Evolutionary conservation across 2,797 vertebrate genomes (phyloP), one percentile per base, ranked within the genome.

Genomic region (Mus minutoides): DNA sequence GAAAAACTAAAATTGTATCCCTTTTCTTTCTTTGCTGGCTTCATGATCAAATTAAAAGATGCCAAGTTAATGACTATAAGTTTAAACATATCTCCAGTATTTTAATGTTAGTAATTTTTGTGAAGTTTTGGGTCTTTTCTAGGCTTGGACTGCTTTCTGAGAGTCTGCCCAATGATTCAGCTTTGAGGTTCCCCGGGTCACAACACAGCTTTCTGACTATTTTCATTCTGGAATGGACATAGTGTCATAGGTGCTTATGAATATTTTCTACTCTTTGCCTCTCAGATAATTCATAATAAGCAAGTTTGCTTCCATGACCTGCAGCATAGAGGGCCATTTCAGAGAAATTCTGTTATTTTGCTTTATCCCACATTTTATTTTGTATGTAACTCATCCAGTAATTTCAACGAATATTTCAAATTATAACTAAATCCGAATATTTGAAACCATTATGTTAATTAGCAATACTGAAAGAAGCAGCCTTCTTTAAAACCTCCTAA

Each of bases 381-480:
- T 86, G 3, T 34, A 56, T 83, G 24, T 29, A 82, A n/a, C 83
- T 87, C 58, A 58, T 71, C 80, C 6, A 37, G 4, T 77, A 67
- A 73, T 78, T 92, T 89, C 34, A 78, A 31, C 54, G 2, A 14
- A 58, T 94, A 73, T 58, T 90, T 92, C 52, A 78, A 43, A 69
- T 4, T 92, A 43, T 16, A 69, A 37, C 92, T 92, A 67, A 87
- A 62, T 91, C 31, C 49, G 26, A 86, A 73, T 93, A 64, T 71
- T 92, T 86, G 29, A 92, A 96, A 77, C 90, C 19, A 0, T 91
- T 79, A 43, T 58, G 24, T 19, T 85, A 88, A 75, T 67, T 93
- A 60, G 4, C 26, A 83, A 54, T 82, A 75, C 49, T n/a, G 54
- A 76, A 46, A 60, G n/a, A 83, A 56, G 11, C 40, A 85, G 80